phyloP scores from a whole-genome alignment of 1,140 invertebrate genomes.

The Pogonomyrmex barbatus region DNA sequence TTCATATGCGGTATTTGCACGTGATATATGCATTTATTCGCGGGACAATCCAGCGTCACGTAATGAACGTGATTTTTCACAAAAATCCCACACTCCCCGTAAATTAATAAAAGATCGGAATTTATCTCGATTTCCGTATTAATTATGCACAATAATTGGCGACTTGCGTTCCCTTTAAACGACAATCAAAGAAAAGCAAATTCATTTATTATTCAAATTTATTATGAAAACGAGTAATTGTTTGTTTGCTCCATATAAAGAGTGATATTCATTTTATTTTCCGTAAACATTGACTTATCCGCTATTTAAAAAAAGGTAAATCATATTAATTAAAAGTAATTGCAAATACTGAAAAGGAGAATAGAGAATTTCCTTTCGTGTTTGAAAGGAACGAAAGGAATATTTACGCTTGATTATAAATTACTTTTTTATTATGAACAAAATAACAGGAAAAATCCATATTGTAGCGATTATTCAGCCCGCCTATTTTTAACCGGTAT shows the following conservation, averaged over 20 bases:
- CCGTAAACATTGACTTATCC: background rate
- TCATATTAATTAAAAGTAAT: background rate
- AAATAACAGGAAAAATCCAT: background rate
- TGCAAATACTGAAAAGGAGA: background rate
- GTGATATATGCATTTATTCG: conserved; percentile 2
- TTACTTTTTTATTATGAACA: background rate
- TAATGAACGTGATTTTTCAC: conserved; percentile 17
- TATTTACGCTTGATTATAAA: background rate
- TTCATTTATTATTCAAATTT: background rate
- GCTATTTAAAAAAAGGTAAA: background rate
- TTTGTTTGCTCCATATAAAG: background rate
- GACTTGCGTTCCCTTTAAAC: background rate
- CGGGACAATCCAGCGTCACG: background rate
- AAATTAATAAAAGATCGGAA: conserved; percentile 33
- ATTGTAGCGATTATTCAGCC: conserved; percentile 21
- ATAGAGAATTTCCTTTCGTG: background rate
- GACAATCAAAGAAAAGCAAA: background rate
- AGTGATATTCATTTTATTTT: background rate
- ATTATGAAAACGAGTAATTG: background rate
- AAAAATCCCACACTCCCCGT: background rate
- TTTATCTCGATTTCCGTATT: background rate
- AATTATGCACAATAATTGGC: background rate
- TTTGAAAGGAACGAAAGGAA: background rate
- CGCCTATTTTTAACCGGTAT: background rate
- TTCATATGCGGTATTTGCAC: conserved; percentile 19